These are phyloP conservation scores for Pseudonaja textilis DNA, from an alignment of 2,113 vertebrate species.

Conservation along the genomic window DNA sequence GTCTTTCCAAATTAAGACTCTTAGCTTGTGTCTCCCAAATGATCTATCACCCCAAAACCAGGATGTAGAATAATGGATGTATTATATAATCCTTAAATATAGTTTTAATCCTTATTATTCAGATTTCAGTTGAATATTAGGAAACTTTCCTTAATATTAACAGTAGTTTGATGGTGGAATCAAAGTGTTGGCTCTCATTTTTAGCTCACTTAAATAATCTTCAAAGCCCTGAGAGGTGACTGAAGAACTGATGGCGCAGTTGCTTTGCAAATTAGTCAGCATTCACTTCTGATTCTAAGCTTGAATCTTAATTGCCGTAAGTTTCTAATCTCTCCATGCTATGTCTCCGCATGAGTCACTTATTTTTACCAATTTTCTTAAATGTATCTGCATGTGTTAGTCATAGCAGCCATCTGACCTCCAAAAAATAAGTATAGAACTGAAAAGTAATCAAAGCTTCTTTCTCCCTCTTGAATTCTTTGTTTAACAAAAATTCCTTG, in stretches of 20 bases:
- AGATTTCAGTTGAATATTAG: background rate
- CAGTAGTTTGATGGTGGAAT: background rate
- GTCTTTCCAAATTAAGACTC: background rate
- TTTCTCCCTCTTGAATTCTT: slow-evolving; percentile 26
- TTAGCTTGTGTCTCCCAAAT: background rate
- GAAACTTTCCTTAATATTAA: background rate
- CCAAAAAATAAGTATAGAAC: slow-evolving; percentile 36
- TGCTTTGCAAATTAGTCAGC: background rate
- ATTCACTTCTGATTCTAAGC: background rate
- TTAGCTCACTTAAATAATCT: background rate
- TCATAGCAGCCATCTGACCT: slow-evolving; percentile 34
- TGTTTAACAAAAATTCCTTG: slow-evolving; percentile 40
- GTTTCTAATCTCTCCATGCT: background rate
- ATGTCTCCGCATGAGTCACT: slow-evolving; percentile 5
- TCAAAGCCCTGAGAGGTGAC: background rate
- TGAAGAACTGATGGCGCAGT: background rate
- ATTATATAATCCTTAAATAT: background rate
- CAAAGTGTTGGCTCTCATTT: background rate
- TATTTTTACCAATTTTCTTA: slow-evolving; percentile 29
- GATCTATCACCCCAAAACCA: background rate
- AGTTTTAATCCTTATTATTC: background rate
- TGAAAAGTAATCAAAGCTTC: slow-evolving; percentile 40
- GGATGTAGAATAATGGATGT: background rate
- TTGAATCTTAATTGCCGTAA: background rate
- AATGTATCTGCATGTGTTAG: slow-evolving; percentile 2